Base-by-base conservation (phyloP, 2,888 invertebrate species). In the Bibio marci region DNA sequence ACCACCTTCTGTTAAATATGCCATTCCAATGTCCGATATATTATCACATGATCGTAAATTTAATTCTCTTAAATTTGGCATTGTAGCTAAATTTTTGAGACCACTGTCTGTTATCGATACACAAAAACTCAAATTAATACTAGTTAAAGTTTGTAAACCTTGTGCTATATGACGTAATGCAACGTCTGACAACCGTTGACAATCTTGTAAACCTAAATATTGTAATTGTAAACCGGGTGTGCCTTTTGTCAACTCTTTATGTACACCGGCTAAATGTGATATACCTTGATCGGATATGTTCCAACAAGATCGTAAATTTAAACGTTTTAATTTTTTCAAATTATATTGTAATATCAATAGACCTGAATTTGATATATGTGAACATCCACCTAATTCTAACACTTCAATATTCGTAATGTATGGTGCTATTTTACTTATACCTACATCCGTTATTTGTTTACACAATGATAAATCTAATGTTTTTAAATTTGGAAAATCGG, bases 81-180 rank as follows among this genome's bases (percentile, higher is more conserved):
- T 82, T 53, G 80, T 76, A 1, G 92, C 85, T 45, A 94, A 62
- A 57, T 87, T 80, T 60, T 85, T 82, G 45, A 94, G 65, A 0
- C 92, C 92, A 40, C 80, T 79, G 59, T 94, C 92, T n/a, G 90
- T 90, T 44, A 94, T 81, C 49, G 86, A 85, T 11, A 88, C 83
- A 65, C 92, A 94, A 62, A 94, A 94, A 49, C 88, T 88, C 31
- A 94, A 70, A 62, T 94, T 94, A 51, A 94, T 80, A 46, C 80
- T 79, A 59, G 80, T 80, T 39, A 94, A 70, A 48, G 74, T 71
- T 45, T 76, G 73, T 52, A 94, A 70, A 47, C 88, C 88, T 45
- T 75, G 70, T 46, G 87, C 80, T 43, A 87, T 76, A 60, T 88
- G 81, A 51, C 78, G 80, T 46, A 94, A 66, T 8, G 88, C 82